phyloP scores from a whole-genome alignment of 1,140 invertebrate species.

The Saccostrea echinata region DNA sequence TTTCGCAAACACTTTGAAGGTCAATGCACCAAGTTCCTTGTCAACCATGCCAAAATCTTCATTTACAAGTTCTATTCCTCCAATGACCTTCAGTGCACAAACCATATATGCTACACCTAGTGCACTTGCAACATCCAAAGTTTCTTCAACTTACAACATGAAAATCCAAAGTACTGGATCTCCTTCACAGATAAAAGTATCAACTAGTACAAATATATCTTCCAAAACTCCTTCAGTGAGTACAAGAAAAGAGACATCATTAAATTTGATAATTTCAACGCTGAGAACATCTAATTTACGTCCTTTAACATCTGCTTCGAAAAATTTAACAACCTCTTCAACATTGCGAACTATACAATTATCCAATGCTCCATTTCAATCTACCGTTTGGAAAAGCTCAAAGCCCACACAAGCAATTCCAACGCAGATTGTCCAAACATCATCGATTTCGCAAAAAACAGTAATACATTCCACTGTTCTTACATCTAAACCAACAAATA shows the following conservation, averaged over 20 bases:
- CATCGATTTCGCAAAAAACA: neutral
- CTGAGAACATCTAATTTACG: no score
- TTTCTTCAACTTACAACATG: no score
- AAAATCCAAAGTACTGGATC: neutral
- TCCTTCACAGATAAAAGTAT: no score
- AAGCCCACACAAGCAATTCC: neutral
- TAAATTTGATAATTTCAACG: no score
- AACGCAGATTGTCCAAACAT: neutral
- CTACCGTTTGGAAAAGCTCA: no score
- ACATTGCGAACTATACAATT: neutral
- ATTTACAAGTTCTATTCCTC: neutral
- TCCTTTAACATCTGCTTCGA: no score
- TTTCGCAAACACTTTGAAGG: neutral
- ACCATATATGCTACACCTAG: neutral
- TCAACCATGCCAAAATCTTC: neutral
- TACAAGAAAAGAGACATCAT: no score
- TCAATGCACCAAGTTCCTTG: neutral
- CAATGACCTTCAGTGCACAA: neutral
- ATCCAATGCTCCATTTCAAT: neutral
- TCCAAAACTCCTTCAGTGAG: no score
- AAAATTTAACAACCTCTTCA: neutral
- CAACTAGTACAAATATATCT: no score
- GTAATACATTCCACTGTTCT: no score
- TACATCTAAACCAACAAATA: no score
- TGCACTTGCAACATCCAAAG: no score